These are phyloP conservation scores for Cephus spinipes DNA, from an alignment of 2,888 invertebrate species.

Conservation along the genomic window DNA sequence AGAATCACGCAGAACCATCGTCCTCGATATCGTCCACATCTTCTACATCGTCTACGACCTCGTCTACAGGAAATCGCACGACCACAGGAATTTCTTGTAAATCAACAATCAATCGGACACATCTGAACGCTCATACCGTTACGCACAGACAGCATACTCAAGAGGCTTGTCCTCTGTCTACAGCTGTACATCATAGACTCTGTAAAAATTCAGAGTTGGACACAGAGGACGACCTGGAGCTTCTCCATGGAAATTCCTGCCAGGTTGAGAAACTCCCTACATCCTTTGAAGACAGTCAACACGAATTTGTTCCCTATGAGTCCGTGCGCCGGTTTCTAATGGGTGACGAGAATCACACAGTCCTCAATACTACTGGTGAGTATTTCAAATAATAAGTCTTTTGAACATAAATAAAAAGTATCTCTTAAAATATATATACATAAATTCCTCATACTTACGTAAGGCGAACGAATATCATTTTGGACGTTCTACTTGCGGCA, in stretches of 20 bases:
- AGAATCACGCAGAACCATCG: constrained; percentile 74
- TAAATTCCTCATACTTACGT: not conserved
- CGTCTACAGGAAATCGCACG: constrained; percentile 15
- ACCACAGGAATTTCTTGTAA: not conserved
- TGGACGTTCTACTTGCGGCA: constrained; percentile 1
- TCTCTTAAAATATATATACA: not conserved
- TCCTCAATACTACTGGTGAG: constrained; percentile 45
- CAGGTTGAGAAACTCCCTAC: constrained; percentile 38
- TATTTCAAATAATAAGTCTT: constrained; percentile 12
- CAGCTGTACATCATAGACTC: constrained; percentile 31
- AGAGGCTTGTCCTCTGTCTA: constrained; percentile 11
- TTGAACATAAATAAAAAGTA: constrained; percentile 8
- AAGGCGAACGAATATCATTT: not conserved
- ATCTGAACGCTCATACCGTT: not conserved
- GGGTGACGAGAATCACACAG: constrained; percentile 40
- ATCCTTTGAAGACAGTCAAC: constrained; percentile 47
- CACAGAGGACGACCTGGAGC: constrained; percentile 39
- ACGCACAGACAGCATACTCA: constrained; percentile 14
- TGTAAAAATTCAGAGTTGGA: constrained; percentile 35
- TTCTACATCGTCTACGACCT: constrained; percentile 19
- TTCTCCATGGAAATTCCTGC: constrained; percentile 34
- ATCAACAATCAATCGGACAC: not conserved
- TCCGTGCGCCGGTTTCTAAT: constrained; percentile 54
- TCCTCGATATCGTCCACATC: not conserved
- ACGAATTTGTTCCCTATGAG: constrained; percentile 61